phyloP scores from a whole-genome alignment of 2,113 vertebrate genomes.

The Lamprotornis superbus region DNA sequence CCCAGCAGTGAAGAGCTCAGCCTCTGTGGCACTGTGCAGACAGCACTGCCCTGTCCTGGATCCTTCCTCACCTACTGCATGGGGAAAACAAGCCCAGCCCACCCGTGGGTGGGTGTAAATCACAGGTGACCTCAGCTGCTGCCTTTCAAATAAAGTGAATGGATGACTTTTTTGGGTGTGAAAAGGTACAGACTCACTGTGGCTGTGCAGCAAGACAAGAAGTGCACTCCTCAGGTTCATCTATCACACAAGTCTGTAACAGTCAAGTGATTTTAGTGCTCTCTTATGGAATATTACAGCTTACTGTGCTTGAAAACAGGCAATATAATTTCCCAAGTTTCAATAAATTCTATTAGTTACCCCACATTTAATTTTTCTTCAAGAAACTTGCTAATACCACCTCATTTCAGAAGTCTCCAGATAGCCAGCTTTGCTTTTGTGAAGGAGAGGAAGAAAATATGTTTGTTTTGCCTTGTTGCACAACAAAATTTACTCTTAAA shows the following conservation, averaged over 20 bases:
- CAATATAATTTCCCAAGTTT: background rate
- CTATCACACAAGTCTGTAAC: background rate
- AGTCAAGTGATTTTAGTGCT: background rate
- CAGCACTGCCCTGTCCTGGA: background rate
- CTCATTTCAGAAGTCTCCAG: background rate
- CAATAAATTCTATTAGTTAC: background rate
- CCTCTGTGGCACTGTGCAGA: background rate
- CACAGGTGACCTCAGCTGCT: background rate
- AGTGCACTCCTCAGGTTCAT: background rate
- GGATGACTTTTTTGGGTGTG: rapidly evolving
- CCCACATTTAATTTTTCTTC: background rate
- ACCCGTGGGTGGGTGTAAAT: background rate
- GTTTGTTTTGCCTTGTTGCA: background rate
- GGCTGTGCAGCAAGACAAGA: background rate
- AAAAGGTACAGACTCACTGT: background rate
- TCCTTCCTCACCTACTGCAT: background rate
- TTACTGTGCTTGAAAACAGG: background rate
- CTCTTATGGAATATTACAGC: background rate
- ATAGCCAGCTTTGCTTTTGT: background rate
- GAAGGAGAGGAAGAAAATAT: background rate
- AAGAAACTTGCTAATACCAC: background rate
- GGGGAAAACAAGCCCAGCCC: background rate
- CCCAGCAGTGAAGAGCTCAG: background rate
- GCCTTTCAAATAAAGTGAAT: background rate
- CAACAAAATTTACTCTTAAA: background rate